phyloP scores from a whole-genome alignment of 2,113 vertebrate species.

The Chloropsis hardwickii region DNA sequence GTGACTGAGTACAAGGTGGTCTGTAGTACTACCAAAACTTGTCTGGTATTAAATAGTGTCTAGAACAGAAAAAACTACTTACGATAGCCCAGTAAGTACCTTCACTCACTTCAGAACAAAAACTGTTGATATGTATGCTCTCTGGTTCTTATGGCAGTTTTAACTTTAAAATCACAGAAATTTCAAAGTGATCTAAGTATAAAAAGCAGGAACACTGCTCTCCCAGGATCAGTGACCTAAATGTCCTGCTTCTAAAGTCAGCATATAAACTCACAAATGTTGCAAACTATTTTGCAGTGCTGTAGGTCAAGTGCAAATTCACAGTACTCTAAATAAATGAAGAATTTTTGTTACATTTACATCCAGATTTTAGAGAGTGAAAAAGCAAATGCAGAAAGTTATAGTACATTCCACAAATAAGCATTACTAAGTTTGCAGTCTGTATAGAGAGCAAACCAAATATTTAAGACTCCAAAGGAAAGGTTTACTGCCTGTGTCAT shows the following conservation, averaged over 20 bases:
- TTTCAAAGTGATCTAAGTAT: not conserved
- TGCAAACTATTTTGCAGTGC: not conserved
- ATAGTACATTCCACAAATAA: not conserved
- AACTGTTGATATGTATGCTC: not conserved
- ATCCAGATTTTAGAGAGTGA: not conserved
- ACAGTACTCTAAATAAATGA: not conserved
- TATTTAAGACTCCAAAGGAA: not conserved
- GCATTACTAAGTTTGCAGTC: not conserved
- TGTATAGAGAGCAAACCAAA: not conserved
- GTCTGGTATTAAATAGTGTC: conserved; percentile 40
- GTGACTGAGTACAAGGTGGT: conserved; percentile 85
- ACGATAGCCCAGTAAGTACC: not conserved
- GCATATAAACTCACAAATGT: not conserved
- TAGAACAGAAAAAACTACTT: conserved; percentile 3
- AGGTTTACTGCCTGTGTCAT: not conserved
- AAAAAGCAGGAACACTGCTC: not conserved
- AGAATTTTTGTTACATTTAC: not conserved
- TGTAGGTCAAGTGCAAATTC: not conserved
- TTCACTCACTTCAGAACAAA: not conserved
- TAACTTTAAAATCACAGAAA: not conserved
- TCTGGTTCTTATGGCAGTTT: not conserved
- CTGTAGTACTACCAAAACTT: conserved; percentile 53
- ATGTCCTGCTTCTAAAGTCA: not conserved
- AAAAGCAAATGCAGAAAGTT: not conserved
- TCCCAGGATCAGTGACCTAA: not conserved